phyloP scores from a whole-genome alignment of 2,888 invertebrate genomes.

The Dioctria linearis region DNA sequence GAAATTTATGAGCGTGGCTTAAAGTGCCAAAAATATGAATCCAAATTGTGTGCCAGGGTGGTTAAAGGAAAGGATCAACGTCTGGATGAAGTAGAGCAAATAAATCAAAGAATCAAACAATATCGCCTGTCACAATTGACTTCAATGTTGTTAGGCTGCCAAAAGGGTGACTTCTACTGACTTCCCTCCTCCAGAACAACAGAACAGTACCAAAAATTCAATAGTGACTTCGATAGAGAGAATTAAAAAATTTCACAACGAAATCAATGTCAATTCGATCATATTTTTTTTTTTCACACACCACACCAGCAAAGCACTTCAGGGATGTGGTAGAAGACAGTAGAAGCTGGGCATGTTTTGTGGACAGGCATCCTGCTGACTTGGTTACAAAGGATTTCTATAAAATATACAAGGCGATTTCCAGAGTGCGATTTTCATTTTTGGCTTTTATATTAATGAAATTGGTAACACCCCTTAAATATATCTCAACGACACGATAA shows the following conservation, averaged over 20 bases:
- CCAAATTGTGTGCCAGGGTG: conserved; percentile 33
- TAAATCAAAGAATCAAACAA: conserved; percentile 51
- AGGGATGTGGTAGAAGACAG: conserved; percentile 20
- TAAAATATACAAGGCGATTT: background rate
- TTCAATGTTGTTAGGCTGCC: conserved; percentile 4
- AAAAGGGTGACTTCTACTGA: conserved; percentile 14
- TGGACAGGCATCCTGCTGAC: conserved; percentile 68
- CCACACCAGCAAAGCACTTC: conserved; percentile 1
- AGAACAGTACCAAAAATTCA: background rate
- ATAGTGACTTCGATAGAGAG: background rate
- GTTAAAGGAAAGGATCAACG: conserved; percentile 32
- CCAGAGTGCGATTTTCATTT: conserved; percentile 14
- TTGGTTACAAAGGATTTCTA: conserved; percentile 12
- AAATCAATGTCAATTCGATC: conserved; percentile 47
- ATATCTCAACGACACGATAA: background rate
- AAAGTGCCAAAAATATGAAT: conserved; percentile 11
- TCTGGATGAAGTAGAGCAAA: conserved; percentile 33
- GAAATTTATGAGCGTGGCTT: conserved; percentile 35
- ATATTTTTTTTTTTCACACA: conserved; percentile 4
- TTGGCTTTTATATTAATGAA: conserved; percentile 38
- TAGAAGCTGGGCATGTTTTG: conserved; percentile 67
- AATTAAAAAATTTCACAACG: conserved; percentile 29
- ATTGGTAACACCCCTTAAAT: conserved; percentile 37
- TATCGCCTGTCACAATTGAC: conserved; percentile 24
- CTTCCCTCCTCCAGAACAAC: background rate